Base-by-base conservation (phyloP, 2,113 vertebrate species). In the Theristicus caerulescens region DNA sequence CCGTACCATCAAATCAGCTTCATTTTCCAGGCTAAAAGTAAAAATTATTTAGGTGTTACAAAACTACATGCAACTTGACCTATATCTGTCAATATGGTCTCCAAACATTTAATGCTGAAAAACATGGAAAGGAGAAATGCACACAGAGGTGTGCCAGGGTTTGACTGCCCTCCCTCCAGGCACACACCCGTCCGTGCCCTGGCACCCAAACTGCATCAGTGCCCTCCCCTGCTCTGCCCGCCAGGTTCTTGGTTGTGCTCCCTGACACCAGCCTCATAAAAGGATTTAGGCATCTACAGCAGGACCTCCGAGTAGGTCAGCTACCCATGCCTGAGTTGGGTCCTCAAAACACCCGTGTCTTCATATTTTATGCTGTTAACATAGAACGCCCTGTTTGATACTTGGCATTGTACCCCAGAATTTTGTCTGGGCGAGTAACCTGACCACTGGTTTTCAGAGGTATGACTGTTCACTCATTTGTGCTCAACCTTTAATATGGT, bases 131-230 rank as follows among this genome's bases (percentile, higher is more conserved):
- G 21, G 9, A 73, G 62, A 73, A 29, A 38, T 2, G 13, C 15
- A 15, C 6, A 15, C 6, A 52, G 40, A 29, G 58, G 38, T 2
- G 6, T 13, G 69, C 9, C 73, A 16, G 44, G 36, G n/a, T 46
- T 51, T 61, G 88, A 18, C 19, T 21, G 31, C 14, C 8, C 10
- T 82, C 22, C 29, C 31, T 93, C 26, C 32, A 52, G 58, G 4
- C 4, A 2, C 25, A 49, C 10, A 40, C 8, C 2, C 1, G 0
- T 16, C 31, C 0, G 0, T 74, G 61, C 31, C 62, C 32, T 12
- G 15, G 38, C 74, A 76, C 25, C 36, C 61, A 62, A 71, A 9
- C 22, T 1, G 3, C 24, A 49, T 12, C 36, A 52, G 32, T 16
- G 47, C 25, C 57, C 40, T 58, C 7, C 25, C n/a, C 31, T 70